Percentiles rank a stretch among this genome's conserved stretches.
Conservation (phyloP, 35 echinoderm and acorn worm genomes). For the Ophioderma brevispina region DNA sequence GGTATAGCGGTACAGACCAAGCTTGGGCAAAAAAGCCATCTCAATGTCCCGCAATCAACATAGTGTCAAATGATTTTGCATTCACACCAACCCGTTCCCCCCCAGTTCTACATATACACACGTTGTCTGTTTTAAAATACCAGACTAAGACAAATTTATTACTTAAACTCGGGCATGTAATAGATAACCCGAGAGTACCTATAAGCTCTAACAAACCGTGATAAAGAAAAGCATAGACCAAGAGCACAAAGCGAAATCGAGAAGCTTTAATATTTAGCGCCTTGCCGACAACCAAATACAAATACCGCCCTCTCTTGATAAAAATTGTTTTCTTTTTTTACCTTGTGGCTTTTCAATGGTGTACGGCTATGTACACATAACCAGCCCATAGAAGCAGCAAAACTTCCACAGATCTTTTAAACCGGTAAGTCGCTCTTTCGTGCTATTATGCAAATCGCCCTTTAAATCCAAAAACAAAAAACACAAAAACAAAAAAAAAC, state of each 20-base stretch:
- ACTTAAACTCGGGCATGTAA: slow-evolving; percentile 7
- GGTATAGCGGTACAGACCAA: background rate
- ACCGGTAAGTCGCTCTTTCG: background rate
- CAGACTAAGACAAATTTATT: slow-evolving; percentile 10
- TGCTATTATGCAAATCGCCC: background rate
- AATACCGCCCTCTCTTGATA: background rate
- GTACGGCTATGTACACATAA: background rate
- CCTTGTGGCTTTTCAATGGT: background rate
- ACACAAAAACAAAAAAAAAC: no score
- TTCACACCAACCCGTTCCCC: background rate
- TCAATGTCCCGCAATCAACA: background rate
- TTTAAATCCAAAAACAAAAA: no score
- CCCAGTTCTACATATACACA: background rate
- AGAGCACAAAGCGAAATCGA: background rate
- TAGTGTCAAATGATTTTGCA: slow-evolving; percentile 10
- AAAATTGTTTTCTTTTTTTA: background rate
- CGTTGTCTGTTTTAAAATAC: slow-evolving; percentile 10
- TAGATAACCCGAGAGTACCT: background rate
- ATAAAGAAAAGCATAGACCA: background rate
- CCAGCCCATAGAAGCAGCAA: background rate
- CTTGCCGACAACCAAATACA: background rate
- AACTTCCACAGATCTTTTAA: background rate
- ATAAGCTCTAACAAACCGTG: background rate
- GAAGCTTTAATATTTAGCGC: background rate
- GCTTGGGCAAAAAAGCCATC: background rate